Percentiles rank a stretch among this genome's conserved stretches.
Conservation (phyloP, 2,888 invertebrate species). For the Pelosia muscerda region DNA sequence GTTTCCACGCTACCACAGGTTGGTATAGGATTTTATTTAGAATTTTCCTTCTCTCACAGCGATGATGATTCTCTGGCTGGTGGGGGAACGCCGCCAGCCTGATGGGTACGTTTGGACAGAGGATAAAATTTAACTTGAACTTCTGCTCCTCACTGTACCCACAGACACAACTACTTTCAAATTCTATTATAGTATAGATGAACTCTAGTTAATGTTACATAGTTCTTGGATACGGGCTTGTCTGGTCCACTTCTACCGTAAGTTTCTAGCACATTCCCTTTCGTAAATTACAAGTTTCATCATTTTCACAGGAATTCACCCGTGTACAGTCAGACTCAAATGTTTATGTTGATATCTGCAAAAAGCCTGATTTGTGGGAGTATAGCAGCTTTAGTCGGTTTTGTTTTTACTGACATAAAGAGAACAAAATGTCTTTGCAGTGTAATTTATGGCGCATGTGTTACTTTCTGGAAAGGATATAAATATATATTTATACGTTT, state of each 20-base stretch:
- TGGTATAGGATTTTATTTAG: too few relatives aligned
- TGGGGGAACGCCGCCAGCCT: too few relatives aligned
- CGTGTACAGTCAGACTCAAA: constrained; percentile 44
- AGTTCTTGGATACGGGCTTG: constrained; percentile 2
- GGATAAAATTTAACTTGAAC: too few relatives aligned
- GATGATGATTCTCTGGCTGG: too few relatives aligned
- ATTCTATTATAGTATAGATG: constrained; percentile 6
- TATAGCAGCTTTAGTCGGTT: constrained; percentile 13
- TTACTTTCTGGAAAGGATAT: neutral
- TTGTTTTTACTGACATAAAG: constrained; percentile 7
- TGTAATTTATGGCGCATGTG: neutral
- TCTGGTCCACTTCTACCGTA: constrained; percentile 13
- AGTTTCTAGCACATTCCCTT: constrained; percentile 56
- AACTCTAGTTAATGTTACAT: neutral
- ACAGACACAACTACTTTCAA: too few relatives aligned
- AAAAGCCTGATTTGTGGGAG: constrained; percentile 24
- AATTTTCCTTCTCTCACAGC: too few relatives aligned
- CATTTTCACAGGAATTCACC: constrained; percentile 55
- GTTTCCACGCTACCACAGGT: too few relatives aligned
- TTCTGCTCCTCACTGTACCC: too few relatives aligned
- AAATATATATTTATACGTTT: neutral
- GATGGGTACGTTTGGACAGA: too few relatives aligned
- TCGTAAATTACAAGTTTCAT: constrained; percentile 2
- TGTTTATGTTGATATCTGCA: constrained; percentile 37
- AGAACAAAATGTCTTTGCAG: neutral